Base-by-base conservation (phyloP, 2,113 vertebrate species). In the Alexandromys fortis region DNA sequence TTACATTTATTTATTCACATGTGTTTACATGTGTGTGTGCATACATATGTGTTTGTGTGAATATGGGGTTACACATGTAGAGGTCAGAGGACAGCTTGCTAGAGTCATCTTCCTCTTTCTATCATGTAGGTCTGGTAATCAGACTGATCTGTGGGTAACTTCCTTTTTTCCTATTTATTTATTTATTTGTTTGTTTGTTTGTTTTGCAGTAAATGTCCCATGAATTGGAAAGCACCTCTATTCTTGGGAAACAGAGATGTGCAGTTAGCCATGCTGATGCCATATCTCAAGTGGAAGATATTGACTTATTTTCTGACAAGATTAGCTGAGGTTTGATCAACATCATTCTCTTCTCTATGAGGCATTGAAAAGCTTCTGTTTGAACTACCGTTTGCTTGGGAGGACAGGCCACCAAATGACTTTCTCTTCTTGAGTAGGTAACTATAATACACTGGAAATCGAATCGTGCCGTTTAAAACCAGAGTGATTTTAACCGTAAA, bases 351-450 rank as follows among this genome's bases (percentile, higher is more conserved):
- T 45, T 28, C 26, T 45, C 55, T 88, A 86, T 77, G 16, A 4
- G 19, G 79, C 58, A 17, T 1, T 72, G 21, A 72, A 94, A 94
- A 89, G 1, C 9, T 92, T 38, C 61, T 38, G 61, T 73, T 38
- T 86, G 45, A 83, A 19, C 13, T 78, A 13, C 90, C 21, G 49
- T 49, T 86, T 90, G 35, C 67, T 47, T 0, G 7, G 6, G 68
- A 90, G 55, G 42, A 19, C 58, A 89, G 68, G 30, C 42, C 24
- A 65, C 19, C 45, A 10, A 9, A 35, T 88, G n/a, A 49, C 26
- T 89, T 95, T 93, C n/a, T n/a, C 42, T 89, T 92, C 42, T n/a
- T 65, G 61, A 65, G 38, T 38, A 63, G 24, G 10, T 87, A 81
- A 68, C 76, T 38, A 42, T 65, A 65, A 86, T 47, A 91, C 11